Percentiles rank a stretch among this genome's conserved stretches.
These are phyloP conservation scores for Liposcelis brunnea DNA, from an alignment of 2,888 invertebrate species.

Conservation along the genomic window DNA sequence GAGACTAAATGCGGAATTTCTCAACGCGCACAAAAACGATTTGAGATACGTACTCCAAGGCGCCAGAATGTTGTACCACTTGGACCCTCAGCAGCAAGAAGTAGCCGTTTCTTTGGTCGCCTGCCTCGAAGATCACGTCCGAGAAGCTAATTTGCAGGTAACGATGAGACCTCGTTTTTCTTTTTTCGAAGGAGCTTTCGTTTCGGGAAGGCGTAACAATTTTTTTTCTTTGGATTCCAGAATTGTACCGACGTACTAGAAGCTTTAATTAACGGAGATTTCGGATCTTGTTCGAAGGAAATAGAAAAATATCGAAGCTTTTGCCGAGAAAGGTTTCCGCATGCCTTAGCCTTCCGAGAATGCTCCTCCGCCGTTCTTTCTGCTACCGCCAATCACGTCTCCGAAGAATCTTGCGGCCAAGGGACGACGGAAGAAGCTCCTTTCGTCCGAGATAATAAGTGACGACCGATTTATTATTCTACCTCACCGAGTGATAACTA, in stretches of 20 bases:
- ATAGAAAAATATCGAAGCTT: slow-evolving; percentile 50
- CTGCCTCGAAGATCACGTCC: slow-evolving; percentile 32
- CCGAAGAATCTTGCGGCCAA: too few species aligned
- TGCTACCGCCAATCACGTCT: slow-evolving; percentile 9
- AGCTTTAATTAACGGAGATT: slow-evolving; percentile 58
- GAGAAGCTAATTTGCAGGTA: slow-evolving; percentile 35
- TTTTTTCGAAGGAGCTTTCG: slow-evolving; percentile 11
- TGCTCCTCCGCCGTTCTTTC: slow-evolving; percentile 23
- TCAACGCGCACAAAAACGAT: slow-evolving; percentile 39
- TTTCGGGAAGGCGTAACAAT: slow-evolving; percentile 12
- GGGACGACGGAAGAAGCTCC: too few species aligned
- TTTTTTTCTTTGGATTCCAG: slow-evolving; percentile 30
- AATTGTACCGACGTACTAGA: slow-evolving; percentile 65
- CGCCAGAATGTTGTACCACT: slow-evolving; percentile 59
- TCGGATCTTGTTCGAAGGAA: slow-evolving; percentile 53
- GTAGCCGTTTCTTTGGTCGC: slow-evolving; percentile 44
- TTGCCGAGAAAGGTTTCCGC: slow-evolving; percentile 60
- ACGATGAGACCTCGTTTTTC: slow-evolving; percentile 14
- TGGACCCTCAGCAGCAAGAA: slow-evolving; percentile 47
- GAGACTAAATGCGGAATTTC: slow-evolving; percentile 51
- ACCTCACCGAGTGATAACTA: too few species aligned
- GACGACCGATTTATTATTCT: too few species aligned
- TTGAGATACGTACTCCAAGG: slow-evolving; percentile 67
- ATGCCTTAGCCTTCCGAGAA: slow-evolving; percentile 59
- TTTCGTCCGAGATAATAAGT: too few species aligned